Conservation (phyloP, 2,113 vertebrate species). For the Aplodontia rufa region DNA sequence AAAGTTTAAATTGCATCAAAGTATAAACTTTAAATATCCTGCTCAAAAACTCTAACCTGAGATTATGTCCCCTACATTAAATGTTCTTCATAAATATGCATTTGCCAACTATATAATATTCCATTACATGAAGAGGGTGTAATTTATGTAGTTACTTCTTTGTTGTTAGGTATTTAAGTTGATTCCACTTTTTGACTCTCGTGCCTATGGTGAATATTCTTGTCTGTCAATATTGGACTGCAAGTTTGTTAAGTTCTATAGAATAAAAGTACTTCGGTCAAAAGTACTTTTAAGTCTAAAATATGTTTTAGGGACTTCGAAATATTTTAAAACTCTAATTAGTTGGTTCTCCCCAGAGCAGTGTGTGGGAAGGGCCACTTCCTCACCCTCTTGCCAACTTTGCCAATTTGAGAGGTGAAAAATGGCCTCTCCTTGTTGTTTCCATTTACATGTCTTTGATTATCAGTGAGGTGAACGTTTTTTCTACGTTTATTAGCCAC, state of each 20-base stretch:
- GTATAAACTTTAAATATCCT: neutral
- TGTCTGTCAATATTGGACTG: neutral
- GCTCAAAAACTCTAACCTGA: neutral
- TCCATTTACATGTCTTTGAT: conserved; percentile 73
- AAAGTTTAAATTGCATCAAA: neutral
- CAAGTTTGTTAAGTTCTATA: neutral
- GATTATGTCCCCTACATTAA: neutral
- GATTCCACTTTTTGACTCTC: neutral
- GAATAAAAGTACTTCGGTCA: neutral
- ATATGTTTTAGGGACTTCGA: neutral
- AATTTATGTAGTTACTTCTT: neutral
- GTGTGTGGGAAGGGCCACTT: neutral
- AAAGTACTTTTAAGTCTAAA: neutral
- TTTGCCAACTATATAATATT: neutral
- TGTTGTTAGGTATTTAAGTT: neutral
- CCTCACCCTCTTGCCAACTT: conserved; percentile 40
- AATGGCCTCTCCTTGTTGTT: neutral
- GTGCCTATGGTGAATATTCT: neutral
- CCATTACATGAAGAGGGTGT: neutral
- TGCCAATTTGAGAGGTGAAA: conserved; percentile 59
- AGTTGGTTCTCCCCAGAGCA: neutral
- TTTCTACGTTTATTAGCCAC: neutral
- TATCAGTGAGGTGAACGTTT: neutral
- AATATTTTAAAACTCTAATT: neutral
- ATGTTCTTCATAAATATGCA: neutral